These are phyloP conservation scores for Calyptommatus sinebrachiatus DNA, from an alignment of 2,113 vertebrate species.

Conservation along the genomic window DNA sequence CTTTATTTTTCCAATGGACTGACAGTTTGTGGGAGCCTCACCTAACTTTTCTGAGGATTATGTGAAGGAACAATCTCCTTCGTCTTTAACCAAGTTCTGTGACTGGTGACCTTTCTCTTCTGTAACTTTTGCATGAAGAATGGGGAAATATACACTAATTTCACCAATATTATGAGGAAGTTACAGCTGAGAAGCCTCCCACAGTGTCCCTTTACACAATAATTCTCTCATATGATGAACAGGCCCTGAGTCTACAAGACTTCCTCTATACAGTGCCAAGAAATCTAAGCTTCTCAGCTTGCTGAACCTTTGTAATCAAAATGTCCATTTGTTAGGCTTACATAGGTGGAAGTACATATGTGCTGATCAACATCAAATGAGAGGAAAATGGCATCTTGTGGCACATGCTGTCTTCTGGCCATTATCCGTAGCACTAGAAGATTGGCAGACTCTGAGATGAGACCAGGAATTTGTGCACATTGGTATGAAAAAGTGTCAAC, in stretches of 20 bases:
- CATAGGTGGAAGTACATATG: slow-evolving; percentile 77
- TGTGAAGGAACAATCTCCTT: too few species aligned
- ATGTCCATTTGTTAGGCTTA: slow-evolving; percentile 53
- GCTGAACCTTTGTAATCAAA: neutral
- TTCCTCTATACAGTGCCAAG: neutral
- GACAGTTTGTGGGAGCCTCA: neutral
- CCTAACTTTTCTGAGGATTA: too few species aligned
- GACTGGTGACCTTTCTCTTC: too few species aligned
- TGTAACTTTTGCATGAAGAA: too few species aligned
- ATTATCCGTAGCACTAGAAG: slow-evolving; percentile 85
- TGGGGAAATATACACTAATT: too few species aligned
- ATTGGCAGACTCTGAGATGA: slow-evolving; percentile 83
- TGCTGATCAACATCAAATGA: slow-evolving; percentile 71
- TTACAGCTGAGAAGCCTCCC: too few species aligned
- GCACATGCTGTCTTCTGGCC: slow-evolving; percentile 66
- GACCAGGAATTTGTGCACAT: slow-evolving; percentile 61
- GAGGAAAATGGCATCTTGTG: slow-evolving; percentile 74
- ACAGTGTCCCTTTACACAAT: neutral
- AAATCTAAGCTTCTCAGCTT: neutral
- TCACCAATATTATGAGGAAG: too few species aligned
- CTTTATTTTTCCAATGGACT: neutral
- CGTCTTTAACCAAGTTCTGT: too few species aligned
- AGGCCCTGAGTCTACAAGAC: too few species aligned
- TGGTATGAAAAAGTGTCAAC: slow-evolving; percentile 59
- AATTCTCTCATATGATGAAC: neutral